Evolutionary conservation across 2,888 invertebrate genomes (phyloP).

Genomic region (Chaetogeoica ovagalla): DNA sequence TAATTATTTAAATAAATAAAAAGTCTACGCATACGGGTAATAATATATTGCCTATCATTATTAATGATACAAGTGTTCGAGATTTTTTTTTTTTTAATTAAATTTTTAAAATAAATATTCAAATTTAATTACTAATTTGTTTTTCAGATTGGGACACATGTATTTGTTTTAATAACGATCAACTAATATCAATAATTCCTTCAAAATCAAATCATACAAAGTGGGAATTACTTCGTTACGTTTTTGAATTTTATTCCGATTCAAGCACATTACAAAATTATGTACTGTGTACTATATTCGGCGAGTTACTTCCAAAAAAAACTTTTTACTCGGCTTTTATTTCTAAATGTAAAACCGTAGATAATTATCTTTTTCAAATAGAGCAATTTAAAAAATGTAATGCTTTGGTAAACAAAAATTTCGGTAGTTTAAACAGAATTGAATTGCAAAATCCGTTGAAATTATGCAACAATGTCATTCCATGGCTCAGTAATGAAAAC

Average conservation of each 20-base stretch:
- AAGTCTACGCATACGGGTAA: too few relatives aligned
- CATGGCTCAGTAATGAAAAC: constrained; percentile 21
- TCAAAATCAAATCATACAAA: constrained; percentile 16
- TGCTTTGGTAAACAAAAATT: constrained; percentile 13
- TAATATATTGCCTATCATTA: too few relatives aligned
- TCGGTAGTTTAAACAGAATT: constrained; percentile 13
- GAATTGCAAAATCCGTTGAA: constrained; percentile 40
- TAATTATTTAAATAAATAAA: too few relatives aligned
- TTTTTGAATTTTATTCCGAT: constrained; percentile 37
- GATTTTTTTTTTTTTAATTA: too few relatives aligned
- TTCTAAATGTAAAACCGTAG: neutral
- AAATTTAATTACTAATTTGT: neutral
- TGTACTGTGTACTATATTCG: constrained; percentile 19
- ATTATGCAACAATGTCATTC: constrained; percentile 26
- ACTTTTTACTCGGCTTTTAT: constrained; percentile 19
- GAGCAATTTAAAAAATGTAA: constrained; percentile 18
- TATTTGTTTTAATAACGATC: constrained; percentile 26
- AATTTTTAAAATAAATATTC: neutral
- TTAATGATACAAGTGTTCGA: too few relatives aligned
- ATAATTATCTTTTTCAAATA: constrained; percentile 3
- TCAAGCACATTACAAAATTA: constrained; percentile 2
- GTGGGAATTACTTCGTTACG: constrained; percentile 28
- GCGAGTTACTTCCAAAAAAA: constrained; percentile 26
- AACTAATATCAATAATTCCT: neutral
- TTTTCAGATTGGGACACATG: constrained; percentile 39